Evolutionary conservation across 2,888 invertebrate genomes (phyloP), one percentile per base, ranked within the genome.

Genomic region (Oligia fasciuncula): DNA sequence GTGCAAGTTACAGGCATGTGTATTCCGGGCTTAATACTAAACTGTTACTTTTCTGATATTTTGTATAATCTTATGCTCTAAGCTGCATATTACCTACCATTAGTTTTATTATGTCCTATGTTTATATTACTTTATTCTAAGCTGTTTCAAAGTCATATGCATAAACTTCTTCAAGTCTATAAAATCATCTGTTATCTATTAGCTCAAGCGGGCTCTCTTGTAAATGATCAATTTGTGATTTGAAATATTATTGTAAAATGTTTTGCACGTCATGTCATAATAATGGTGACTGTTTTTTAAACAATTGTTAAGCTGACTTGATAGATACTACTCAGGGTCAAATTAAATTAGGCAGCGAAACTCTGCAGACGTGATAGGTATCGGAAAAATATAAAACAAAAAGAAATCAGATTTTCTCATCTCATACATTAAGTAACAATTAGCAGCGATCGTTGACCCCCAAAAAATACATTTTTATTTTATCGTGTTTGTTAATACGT

Each of bases 141-240:
- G 46, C 13, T 5, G 2, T 46, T 65, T 66, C 13, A n/a, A 14
- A 17, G 14, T 23, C 40, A 46, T 60, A 57, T 54, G 8, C 13
- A 40, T 11, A 13, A 51, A 57, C 11, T 40, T n/a, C 9, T 66
- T 60, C 35, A 6, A 60, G 23, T 54, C 9, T 67, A 54, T 19
- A 19, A 19, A 35, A 11, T 35, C 35, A 46, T 67, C 43, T 68
- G 4, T 70, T 40, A 46, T 68, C 14, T 17, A 40, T 46, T 46
- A 71, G 51, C 29, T 74, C 40, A 84, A 65, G 13, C 40, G 11
- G 72, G 62, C 60, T 84, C 66, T 78, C 76, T 85, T 62, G 8
- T 54, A 51, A 76, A 71, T 66, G 17, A 70, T 46, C 43, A n/a
- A 23, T 54, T 57, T 74, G 23, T 60, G 2, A 13, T 63, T 63